Evolutionary conservation across 2,888 invertebrate genomes (phyloP).

Genomic region (Cerceris ruficornis): DNA sequence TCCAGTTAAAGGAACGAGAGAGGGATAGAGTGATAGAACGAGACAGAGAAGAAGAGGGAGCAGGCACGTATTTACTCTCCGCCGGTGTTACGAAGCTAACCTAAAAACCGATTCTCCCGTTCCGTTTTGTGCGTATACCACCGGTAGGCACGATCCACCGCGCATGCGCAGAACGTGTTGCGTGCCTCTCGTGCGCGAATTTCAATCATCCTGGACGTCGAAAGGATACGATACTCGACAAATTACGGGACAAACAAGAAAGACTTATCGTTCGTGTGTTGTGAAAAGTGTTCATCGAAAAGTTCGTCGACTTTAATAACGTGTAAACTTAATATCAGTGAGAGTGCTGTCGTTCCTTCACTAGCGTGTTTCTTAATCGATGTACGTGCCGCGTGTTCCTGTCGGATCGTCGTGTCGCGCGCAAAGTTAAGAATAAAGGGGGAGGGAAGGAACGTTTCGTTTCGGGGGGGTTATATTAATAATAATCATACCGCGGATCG

Average conservation of each 20-base stretch:
- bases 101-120: constrained; percentile 58
- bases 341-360: constrained; percentile 41
- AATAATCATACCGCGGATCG: constrained; percentile 66
- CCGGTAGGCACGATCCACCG: constrained; percentile 51
- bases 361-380: constrained; percentile 4
- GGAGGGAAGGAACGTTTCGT: constrained; percentile 18
- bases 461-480: constrained; percentile 46
- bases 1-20: constrained; percentile 1
- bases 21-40: constrained; percentile 28
- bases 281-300: constrained; percentile 47
- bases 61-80: constrained; percentile 55
- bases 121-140: constrained; percentile 42
- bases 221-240: constrained; percentile 26
- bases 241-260: constrained; percentile 36
- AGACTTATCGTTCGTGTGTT: constrained; percentile 42
- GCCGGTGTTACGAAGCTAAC: constrained; percentile 56
- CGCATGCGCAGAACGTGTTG: constrained; percentile 57
- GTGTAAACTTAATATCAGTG: constrained; percentile 34
- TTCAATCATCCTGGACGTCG: constrained; percentile 49
- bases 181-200: constrained; percentile 62
- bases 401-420: background rate
- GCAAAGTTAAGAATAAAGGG: background rate
- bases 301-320: constrained; percentile 27
- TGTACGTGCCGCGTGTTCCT: constrained; percentile 26
- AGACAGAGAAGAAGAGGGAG: constrained; percentile 26